Evolutionary conservation across 2,113 vertebrate genomes (phyloP), one percentile per base, ranked within the genome.

Genomic region (Heliornis fulica): DNA sequence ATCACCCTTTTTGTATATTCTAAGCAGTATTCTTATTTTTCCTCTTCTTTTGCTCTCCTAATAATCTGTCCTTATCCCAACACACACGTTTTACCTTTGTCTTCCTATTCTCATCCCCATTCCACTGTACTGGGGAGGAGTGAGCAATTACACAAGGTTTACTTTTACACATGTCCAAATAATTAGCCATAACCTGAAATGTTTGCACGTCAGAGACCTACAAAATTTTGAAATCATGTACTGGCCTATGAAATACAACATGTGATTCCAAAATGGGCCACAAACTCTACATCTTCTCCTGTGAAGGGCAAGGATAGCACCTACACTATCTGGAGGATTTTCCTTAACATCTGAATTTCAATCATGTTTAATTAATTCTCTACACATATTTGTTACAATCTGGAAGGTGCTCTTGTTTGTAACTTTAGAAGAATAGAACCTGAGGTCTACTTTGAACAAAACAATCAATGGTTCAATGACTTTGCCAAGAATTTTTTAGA

Each of bases 141-240:
- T 50, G 48, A 50, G 10, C 9, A 86, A 34, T 76, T 77, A 31
- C 11, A 28, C 4, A 31, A 54, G 45, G 3, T 79, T 69, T 91
- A 36, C 11, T 92, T 83, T 77, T 45, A 31, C 8, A 22, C 5
- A 7, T 61, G 60, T 90, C 7, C 23, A 76, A 66, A 48, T 26
- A 81, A 41, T 56, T 34, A 79, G 5, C 40, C n/a, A 36, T 50
- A 60, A 43, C 2, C 15, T 70, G 22, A 50, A 71, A 19, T 26
- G 2, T 56, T 68, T 79, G 7, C 0, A 0, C 0, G 2, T 68
- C 68, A 87, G 43, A 80, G 38, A 83, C 29, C 3, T 46, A 43
- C 7, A 45, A 83, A 75, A 0, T 0, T 45, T 66, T 76, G 34
- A 84, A 69, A 64, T 71, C 0, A 46, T 26, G 63, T 84, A 48